A percentile compares a stretch with the other conserved stretches of the same genome.
Conservation (phyloP, 1,140 invertebrate species). For the Harlomillsia oculata region DNA sequence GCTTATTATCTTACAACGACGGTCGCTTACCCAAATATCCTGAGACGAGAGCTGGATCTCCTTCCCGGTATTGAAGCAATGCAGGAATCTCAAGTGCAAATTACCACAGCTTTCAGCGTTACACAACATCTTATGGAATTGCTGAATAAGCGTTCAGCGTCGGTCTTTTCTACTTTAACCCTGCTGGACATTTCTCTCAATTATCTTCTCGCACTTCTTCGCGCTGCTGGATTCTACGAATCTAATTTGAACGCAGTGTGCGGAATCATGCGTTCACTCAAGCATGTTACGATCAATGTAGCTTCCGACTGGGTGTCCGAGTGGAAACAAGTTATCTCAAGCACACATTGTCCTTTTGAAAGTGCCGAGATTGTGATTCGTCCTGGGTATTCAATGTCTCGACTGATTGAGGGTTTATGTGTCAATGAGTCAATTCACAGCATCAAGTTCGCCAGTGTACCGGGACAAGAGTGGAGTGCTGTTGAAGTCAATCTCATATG, state of each 20-base stretch:
- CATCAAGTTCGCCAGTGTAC: conserved; percentile 32
- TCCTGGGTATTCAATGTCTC: conserved; percentile 27
- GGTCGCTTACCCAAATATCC: conserved; percentile 45
- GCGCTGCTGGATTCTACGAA: conserved; percentile 45
- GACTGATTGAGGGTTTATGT: conserved; percentile 31
- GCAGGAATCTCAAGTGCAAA: conserved; percentile 26
- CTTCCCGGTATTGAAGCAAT: conserved; percentile 40
- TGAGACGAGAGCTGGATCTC: conserved; percentile 46
- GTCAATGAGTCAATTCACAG: conserved; percentile 28
- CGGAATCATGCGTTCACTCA: conserved; percentile 21
- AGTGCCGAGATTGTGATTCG: conserved; percentile 23
- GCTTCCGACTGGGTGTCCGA: conserved; percentile 29
- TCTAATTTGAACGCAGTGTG: conserved; percentile 46
- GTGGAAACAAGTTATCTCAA: conserved; percentile 35
- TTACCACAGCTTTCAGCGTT: conserved; percentile 27
- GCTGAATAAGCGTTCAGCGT: conserved; percentile 43
- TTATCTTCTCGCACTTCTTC: conserved; percentile 44
- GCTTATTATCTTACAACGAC: conserved; percentile 49
- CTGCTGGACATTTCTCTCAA: conserved; percentile 45
- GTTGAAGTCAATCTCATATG: conserved; percentile 34
- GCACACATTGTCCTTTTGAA: conserved; percentile 26
- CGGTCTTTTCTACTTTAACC: conserved; percentile 44
- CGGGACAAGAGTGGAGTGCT: conserved; percentile 33
- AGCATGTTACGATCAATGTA: conserved; percentile 30
- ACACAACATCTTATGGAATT: conserved; percentile 45